Evolutionary conservation across 2,113 vertebrate species (phyloP).

Genomic region (Erinaceus europaeus): DNA sequence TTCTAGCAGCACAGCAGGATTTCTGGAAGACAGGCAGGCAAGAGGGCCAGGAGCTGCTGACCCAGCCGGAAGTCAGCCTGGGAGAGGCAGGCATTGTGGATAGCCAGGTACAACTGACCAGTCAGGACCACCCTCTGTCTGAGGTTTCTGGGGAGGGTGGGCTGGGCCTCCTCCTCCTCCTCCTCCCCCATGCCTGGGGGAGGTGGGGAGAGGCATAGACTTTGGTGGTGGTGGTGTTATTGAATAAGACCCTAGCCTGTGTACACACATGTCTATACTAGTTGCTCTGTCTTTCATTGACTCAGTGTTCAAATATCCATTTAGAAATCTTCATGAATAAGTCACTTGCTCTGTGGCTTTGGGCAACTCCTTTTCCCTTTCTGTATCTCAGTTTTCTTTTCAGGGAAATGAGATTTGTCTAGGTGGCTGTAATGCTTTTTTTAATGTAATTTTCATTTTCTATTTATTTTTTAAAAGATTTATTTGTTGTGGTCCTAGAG

Average conservation of each 20-base stretch:
- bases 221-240: neutral
- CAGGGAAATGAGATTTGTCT: neutral
- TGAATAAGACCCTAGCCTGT: neutral
- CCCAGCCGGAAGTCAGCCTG: constrained; percentile 29
- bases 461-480: too few relatives aligned
- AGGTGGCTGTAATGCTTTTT: neutral
- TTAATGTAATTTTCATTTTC: too few relatives aligned
- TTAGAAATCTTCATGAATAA: too few relatives aligned
- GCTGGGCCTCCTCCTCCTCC: neutral
- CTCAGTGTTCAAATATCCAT: neutral
- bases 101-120: neutral
- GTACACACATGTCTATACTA: neutral
- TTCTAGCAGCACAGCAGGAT: neutral
- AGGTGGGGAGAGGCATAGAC: neutral
- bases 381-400: neutral
- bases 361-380: neutral
- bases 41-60: neutral
- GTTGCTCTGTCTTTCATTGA: too few relatives aligned
- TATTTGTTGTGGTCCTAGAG: too few relatives aligned
- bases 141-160: too few relatives aligned
- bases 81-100: neutral
- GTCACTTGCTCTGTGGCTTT: neutral
- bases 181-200: neutral
- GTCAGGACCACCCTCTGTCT: neutral
- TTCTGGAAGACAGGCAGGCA: constrained; percentile 9